A percentile compares a stretch with the other conserved stretches of the same genome.
These are phyloP conservation scores for Hybos culiciformis DNA, from an alignment of 2,888 invertebrate species.

Conservation along the genomic window DNA sequence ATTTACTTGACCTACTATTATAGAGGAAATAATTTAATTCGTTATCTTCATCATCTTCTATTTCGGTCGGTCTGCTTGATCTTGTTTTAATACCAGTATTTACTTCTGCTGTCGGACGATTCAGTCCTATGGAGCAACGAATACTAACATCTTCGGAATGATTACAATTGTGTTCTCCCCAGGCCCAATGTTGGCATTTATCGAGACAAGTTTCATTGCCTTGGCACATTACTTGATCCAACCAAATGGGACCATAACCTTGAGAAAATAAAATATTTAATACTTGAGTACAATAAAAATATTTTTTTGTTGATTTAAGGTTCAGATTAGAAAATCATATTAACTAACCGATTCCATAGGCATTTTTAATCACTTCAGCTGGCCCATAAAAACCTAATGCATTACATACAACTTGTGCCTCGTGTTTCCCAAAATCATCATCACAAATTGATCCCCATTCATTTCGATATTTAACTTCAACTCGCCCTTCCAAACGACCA, in stretches of 20 bases:
- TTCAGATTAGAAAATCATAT: not conserved
- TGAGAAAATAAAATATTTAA: no score
- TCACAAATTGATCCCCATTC: conserved; percentile 70
- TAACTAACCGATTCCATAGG: not conserved
- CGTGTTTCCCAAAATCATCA: conserved; percentile 53
- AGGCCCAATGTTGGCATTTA: conserved; percentile 49
- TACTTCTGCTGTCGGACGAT: conserved; percentile 14
- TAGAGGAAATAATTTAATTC: not conserved
- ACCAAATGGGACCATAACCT: conserved; percentile 54
- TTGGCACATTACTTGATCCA: conserved; percentile 52
- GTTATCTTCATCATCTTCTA: not conserved
- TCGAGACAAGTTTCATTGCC: conserved; percentile 52
- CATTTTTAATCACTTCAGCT: conserved; percentile 23
- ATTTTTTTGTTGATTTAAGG: conserved; percentile 25
- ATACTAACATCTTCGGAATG: conserved; percentile 61
- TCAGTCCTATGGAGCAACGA: conserved; percentile 24
- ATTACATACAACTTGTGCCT: conserved; percentile 50
- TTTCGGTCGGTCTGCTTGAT: conserved; percentile 1
- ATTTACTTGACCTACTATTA: conserved; percentile 22
- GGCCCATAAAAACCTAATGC: conserved; percentile 42
- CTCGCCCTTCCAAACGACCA: conserved; percentile 48
- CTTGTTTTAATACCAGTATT: conserved; percentile 5
- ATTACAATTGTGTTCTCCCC: conserved; percentile 58
- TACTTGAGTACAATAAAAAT: conserved; percentile 28
- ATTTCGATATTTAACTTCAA: conserved; percentile 54